phyloP scores from a whole-genome alignment of 2,797 vertebrate species.

The Ibycter americanus region DNA sequence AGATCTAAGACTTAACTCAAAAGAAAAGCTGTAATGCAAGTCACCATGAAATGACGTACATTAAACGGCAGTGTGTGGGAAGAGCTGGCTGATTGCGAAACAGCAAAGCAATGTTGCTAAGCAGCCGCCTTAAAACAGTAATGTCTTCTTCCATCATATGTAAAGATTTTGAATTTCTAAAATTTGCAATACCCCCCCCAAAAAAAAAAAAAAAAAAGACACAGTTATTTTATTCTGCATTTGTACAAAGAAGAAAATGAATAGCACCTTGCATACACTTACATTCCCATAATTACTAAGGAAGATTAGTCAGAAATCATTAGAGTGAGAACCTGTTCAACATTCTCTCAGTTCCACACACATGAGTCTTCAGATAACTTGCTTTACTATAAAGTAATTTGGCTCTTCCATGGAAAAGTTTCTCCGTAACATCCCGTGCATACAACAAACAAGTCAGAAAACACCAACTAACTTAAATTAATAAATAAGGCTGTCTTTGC shows the following conservation, averaged over 20 bases:
- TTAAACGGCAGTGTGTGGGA: slow-evolving; percentile 45
- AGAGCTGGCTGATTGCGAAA: slow-evolving; percentile 56
- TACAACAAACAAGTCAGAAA: not conserved
- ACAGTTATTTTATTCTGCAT: not conserved
- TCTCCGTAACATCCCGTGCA: not conserved
- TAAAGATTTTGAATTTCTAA: not conserved
- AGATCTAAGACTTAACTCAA: slow-evolving; percentile 17
- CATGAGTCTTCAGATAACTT: not conserved
- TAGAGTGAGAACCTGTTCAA: not conserved
- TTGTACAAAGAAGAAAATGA: not conserved
- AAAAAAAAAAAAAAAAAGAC: not conserved
- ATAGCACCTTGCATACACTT: not conserved
- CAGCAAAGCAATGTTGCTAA: slow-evolving; percentile 55
- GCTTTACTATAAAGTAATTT: not conserved
- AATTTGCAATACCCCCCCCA: not conserved
- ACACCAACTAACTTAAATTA: not conserved
- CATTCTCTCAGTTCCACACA: not conserved
- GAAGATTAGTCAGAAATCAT: not conserved
- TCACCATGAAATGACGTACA: slow-evolving; percentile 48
- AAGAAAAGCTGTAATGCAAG: slow-evolving; percentile 41
- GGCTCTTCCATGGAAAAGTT: not conserved
- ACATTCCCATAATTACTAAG: not conserved
- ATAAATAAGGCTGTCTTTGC: not conserved
- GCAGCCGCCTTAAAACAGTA: slow-evolving; percentile 49
- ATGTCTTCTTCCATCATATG: not conserved